Conservation (phyloP, 2,797 vertebrate genomes). For the Trichosurus vulpecula region DNA sequence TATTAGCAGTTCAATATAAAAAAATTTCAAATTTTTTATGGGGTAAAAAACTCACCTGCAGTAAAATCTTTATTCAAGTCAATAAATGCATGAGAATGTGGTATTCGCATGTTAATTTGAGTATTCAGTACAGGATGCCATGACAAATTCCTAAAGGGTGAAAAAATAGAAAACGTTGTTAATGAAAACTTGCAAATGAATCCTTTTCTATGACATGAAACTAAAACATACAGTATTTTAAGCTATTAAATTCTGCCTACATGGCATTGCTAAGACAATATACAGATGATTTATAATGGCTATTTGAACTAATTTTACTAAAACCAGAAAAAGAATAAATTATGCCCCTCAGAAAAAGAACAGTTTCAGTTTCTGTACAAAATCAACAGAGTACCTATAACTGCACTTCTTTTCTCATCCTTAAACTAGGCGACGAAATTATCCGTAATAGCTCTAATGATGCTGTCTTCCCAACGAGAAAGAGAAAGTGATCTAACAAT, state of each 20-base stretch:
- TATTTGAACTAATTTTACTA: background rate
- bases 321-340: background rate
- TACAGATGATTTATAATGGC: background rate
- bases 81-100: constrained; percentile 97
- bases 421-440: background rate
- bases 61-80: constrained; percentile 96
- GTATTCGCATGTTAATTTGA: constrained; percentile 85
- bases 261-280: background rate
- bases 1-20: constrained; percentile 3
- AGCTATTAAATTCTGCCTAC: background rate
- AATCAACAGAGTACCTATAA: background rate
- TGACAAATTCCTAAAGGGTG: constrained; percentile 83
- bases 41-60: constrained; percentile 90
- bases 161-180: constrained; percentile 39
- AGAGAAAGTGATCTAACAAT: background rate
- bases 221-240: background rate
- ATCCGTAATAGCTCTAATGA: background rate
- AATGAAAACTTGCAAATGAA: constrained; percentile 21
- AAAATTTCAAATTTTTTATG: background rate
- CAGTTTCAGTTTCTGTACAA: background rate
- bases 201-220: constrained; percentile 19
- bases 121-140: constrained; percentile 86
- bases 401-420: background rate
- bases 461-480: background rate
- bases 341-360: background rate